These are phyloP conservation scores for Nettapus auritus DNA, from an alignment of 2,113 vertebrate species.

Conservation along the genomic window DNA sequence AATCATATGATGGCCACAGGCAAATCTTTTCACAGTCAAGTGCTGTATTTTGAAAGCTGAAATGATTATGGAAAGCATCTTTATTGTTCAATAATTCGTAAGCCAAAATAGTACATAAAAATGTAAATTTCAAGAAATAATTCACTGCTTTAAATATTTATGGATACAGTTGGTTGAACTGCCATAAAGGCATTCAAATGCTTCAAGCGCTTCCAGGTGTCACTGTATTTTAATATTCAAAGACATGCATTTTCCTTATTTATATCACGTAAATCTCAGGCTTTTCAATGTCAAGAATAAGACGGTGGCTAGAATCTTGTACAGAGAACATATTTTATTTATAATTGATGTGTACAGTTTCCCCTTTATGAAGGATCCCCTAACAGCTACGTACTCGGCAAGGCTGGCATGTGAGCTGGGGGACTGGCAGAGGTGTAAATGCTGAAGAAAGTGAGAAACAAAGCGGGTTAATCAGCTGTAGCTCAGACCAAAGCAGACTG, in stretches of 20 bases:
- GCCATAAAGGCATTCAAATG: neutral
- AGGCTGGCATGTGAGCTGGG: neutral
- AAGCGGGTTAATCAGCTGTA: neutral
- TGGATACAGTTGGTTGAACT: conserved; percentile 25
- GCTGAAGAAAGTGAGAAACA: neutral
- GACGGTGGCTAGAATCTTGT: neutral
- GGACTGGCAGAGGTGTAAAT: neutral
- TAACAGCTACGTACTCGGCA: neutral
- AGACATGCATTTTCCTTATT: neutral
- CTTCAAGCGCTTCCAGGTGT: conserved; percentile 27
- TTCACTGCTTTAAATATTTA: conserved; percentile 71
- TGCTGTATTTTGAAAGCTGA: conserved; percentile 46
- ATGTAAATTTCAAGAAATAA: conserved; percentile 67
- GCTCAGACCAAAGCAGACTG: neutral
- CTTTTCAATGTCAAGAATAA: neutral
- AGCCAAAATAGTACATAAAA: conserved; percentile 62
- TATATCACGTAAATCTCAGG: neutral
- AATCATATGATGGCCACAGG: neutral
- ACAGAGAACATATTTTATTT: neutral
- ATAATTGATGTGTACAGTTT: neutral
- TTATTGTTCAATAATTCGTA: conserved; percentile 60
- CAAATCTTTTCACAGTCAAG: conserved; percentile 33
- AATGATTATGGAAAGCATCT: conserved; percentile 60
- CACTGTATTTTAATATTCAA: conserved; percentile 5
- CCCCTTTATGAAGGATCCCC: neutral